Evolutionary conservation across 2,113 vertebrate species (phyloP).

Genomic region (Anhinga anhinga): DNA sequence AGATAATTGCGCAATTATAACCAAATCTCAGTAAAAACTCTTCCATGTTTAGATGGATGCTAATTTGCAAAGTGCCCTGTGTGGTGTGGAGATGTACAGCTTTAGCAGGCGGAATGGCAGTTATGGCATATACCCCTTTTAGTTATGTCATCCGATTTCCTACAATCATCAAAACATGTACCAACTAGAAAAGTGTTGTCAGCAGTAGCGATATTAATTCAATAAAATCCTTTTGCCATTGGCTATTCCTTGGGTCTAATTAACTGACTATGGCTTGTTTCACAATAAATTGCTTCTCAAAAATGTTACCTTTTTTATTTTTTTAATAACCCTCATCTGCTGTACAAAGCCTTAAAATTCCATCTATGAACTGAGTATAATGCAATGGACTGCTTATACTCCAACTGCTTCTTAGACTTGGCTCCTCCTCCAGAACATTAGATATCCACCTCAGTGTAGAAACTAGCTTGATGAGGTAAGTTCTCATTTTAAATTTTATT

Average conservation of each 20-base stretch:
- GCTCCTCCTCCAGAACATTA: neutral
- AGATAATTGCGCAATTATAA: neutral
- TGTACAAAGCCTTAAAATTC: neutral
- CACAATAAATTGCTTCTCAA: neutral
- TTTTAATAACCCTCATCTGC: neutral
- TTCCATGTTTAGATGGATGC: neutral
- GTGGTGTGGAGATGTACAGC: neutral
- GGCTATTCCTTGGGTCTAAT: neutral
- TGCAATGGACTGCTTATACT: neutral
- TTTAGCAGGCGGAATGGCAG: neutral
- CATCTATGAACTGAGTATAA: neutral
- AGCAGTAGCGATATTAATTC: neutral
- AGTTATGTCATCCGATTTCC: neutral
- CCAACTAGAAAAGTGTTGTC: constrained; percentile 5
- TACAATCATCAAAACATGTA: neutral
- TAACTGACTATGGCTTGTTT: neutral
- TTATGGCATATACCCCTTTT: neutral
- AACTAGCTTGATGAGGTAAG: neutral
- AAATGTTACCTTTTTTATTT: neutral
- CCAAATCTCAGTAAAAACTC: neutral
- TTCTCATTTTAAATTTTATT: neutral
- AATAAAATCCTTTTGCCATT: constrained; percentile 9
- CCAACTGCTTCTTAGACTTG: neutral
- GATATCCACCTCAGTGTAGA: neutral
- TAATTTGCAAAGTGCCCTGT: neutral